A percentile compares a stretch with the other conserved stretches of the same genome.
Conservation (phyloP, 2,113 vertebrate species). For the Syngnathoides biaculeatus region DNA sequence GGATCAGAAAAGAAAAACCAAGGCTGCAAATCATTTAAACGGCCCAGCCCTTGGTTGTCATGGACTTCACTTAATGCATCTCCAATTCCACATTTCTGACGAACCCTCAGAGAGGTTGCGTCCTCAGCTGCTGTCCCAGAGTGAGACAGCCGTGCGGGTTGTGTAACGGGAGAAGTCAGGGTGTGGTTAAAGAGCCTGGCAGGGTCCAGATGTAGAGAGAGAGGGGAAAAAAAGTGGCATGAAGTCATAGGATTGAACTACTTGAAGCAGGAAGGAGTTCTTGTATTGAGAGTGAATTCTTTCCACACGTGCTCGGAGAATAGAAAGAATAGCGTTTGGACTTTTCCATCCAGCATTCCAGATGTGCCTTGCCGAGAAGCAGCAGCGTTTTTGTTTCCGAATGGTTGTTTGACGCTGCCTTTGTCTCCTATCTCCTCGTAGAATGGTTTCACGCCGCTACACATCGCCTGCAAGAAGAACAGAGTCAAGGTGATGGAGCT, state of each 20-base stretch:
- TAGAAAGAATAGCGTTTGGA: conserved; percentile 17
- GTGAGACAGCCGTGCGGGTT: conserved; percentile 22
- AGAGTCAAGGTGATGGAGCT: conserved; percentile 98
- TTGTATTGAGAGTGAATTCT: conserved; percentile 31
- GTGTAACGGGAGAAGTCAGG: conserved; percentile 61
- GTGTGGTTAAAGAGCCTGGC: conserved; percentile 58
- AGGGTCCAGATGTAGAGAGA: conserved; percentile 42
- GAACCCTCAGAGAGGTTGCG: background rate
- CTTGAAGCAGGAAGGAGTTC: conserved; percentile 54
- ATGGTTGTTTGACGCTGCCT: background rate
- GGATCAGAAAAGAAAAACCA: no score
- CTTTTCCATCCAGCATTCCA: conserved; percentile 46
- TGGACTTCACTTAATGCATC: no score
- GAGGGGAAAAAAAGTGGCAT: conserved; percentile 37
- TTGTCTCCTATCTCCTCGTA: conserved; percentile 46
- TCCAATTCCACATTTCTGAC: no score
- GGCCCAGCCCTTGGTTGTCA: no score
- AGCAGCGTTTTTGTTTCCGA: background rate
- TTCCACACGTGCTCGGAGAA: conserved; percentile 53
- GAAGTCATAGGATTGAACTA: conserved; percentile 64
- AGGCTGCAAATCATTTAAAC: no score
- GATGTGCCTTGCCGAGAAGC: conserved; percentile 16
- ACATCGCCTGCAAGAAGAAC: conserved; percentile 99
- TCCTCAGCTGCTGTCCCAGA: background rate
- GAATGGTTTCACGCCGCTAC: conserved; percentile 98